Percentiles rank a stretch among this genome's conserved stretches.
Conservation (phyloP, 2,113 vertebrate species). For the Genyomyrus donnyi region DNA sequence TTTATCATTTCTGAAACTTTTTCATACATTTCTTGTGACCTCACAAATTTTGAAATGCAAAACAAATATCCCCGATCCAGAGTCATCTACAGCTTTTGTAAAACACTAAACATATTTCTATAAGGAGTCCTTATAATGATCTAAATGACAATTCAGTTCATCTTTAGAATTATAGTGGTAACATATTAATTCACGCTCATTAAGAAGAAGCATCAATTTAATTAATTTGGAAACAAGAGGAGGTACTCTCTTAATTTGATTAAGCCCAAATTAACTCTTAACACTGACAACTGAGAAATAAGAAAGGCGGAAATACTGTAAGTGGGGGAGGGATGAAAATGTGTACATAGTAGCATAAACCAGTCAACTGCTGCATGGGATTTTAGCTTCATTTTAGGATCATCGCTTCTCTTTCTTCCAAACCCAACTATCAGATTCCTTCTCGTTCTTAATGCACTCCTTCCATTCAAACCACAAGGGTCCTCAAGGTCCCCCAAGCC, state of each 20-base stretch:
- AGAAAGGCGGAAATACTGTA: not conserved
- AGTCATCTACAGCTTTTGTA: not conserved
- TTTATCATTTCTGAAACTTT: not conserved
- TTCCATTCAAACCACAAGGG: conserved; percentile 48
- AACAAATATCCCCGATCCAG: not conserved
- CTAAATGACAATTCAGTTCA: conserved; percentile 9
- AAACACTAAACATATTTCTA: conserved; percentile 15
- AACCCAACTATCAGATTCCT: not conserved
- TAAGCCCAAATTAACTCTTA: conserved; percentile 16
- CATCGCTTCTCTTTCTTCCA: conserved; percentile 26
- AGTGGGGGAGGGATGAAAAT: not conserved
- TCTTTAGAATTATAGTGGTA: conserved; percentile 27
- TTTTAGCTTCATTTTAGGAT: not conserved
- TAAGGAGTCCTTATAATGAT: not conserved
- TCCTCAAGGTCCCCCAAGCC: conserved; percentile 55
- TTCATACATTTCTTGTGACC: not conserved
- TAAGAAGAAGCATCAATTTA: conserved; percentile 32
- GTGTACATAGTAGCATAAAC: not conserved
- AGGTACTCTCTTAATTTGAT: conserved; percentile 33
- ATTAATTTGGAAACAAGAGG: conserved; percentile 31
- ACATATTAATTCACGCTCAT: conserved; percentile 39
- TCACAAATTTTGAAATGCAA: not conserved
- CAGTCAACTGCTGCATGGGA: not conserved
- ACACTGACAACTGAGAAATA: not conserved
- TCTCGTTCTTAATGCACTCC: conserved; percentile 28